Base-by-base conservation (phyloP, 2,888 invertebrate genomes). In the Polydrusus cervinus region DNA sequence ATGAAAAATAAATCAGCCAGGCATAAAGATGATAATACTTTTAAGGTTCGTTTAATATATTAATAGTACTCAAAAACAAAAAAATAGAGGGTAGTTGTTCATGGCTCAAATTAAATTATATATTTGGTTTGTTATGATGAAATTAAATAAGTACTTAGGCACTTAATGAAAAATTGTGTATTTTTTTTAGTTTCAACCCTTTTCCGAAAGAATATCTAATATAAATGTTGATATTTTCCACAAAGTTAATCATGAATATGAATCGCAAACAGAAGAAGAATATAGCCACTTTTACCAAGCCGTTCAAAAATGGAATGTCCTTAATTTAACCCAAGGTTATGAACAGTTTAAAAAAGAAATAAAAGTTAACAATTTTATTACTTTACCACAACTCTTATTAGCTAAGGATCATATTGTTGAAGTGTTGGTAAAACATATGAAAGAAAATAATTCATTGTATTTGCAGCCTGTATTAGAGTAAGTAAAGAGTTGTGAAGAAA, bases 211-310 rank as follows among this genome's bases (percentile, higher is more conserved):
- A 68, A 93, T 98, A 49, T 91, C 93, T 80, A 92, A 93, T 79
- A 94, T 98, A 73, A 95, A 96, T 84, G 91, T 97, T 83, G 93
- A 97, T 87, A 94, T 97, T 1, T 92, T 96, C 47, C 96, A 97
- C 85, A 93, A 93, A 82, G 92, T 97, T 64, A 91, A 92, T 34
- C 95, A 95, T 86, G 91, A 90, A 79, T 92, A 96, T 85, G 92
- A 94, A 81, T 84, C 87, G 70, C 90, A 91, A 78, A 89, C 92
- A 8, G 93, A 92, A 79, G 93, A 93, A 67, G 88, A 90, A 65
- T 92, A 93, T 83, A 95, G 96, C 0, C 93, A 93, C 85, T 97
- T 98, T 85, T 90, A 92, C 81, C 91, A 95, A 85, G 91, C 95
- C 0, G 86, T 97, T 20, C 91, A 93, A 78, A 97, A 97, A 89